Evolutionary conservation across 2,113 vertebrate species (phyloP).

Genomic region (Chaetops frenatus): DNA sequence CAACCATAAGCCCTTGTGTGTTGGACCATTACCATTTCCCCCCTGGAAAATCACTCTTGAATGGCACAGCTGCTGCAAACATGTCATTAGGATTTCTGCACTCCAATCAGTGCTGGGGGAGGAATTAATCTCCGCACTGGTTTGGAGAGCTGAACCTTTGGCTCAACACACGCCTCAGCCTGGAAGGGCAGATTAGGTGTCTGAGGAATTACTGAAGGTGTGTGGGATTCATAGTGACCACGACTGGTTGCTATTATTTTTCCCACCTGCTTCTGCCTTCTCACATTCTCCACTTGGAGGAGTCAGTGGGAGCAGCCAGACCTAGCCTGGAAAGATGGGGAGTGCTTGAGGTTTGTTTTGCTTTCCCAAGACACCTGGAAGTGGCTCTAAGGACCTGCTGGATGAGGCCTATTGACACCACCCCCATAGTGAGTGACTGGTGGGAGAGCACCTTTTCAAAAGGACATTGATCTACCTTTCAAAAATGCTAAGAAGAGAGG

Average conservation of each 20-base stretch:
- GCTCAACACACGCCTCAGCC: constrained; percentile 17
- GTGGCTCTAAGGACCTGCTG: not conserved
- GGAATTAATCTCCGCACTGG: constrained; percentile 19
- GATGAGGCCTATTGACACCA: not conserved
- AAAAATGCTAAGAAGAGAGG: not conserved
- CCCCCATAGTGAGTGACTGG: rapidly evolving
- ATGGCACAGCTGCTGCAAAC: constrained; percentile 60
- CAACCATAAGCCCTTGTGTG: constrained; percentile 31
- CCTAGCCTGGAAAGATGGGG: not conserved
- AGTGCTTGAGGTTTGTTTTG: not conserved
- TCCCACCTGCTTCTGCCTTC: constrained; percentile 39
- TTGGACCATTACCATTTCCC: constrained; percentile 53
- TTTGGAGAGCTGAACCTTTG: constrained; percentile 36
- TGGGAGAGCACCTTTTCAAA: not conserved
- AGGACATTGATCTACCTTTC: not conserved
- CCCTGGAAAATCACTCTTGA: constrained; percentile 58
- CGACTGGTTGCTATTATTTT: constrained; percentile 20
- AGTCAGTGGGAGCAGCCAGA: not conserved
- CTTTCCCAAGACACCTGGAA: not conserved
- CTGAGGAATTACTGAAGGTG: constrained; percentile 43
- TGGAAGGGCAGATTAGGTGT: constrained; percentile 58
- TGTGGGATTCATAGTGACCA: constrained; percentile 47
- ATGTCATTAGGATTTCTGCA: constrained; percentile 54
- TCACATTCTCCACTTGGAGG: not conserved
- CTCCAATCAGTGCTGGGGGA: constrained; percentile 29